Base-by-base conservation (phyloP, 2,797 vertebrate genomes). In the Micromesistius poutassou region DNA sequence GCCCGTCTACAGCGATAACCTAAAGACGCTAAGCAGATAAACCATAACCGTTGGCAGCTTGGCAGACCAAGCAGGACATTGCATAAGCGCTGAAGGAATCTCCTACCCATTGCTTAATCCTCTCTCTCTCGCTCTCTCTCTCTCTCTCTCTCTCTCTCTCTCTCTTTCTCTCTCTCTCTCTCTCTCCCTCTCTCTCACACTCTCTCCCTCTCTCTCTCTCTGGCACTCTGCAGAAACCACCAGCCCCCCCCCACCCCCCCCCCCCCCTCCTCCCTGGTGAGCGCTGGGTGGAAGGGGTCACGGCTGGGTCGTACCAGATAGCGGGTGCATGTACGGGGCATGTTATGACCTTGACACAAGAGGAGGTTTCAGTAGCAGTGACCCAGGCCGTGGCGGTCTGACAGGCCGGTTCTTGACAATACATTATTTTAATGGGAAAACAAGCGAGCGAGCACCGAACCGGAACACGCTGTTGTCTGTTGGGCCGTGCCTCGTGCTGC, bases 81-180 rank as follows among this genome's bases (percentile, higher is more conserved):
- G 68, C 42, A 50, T 30, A 73, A 80, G 28, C 70, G 36, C 78
- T 76, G 73, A 70, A 77, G 28, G 81, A 81, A 76, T 76, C 74
- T 78, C 66, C 72, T 74, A 33, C 68, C 78, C 78, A n/a, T 33
- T 10, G 13, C 42, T 50, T 83, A 77, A 83, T 78, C 76, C 70
- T 72, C 72, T 71, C 72, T 75, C 10, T 36, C 77, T 70, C 33
- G 19, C 35, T 75, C 79, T 68, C 50, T 30, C 76, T 73, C 9
- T 42, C 36, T 78, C 46, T 72, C 74, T 55, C 38, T 22, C 55
- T 66, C 22, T 25, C 55, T 66, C 55, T 66, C 22, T 66, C 55
- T 66, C 55, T 66, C 55, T 66, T 5, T 66, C 22, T 66, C 22
- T 66, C 55, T 25, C 55, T n/a, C 55, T 66, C 19, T 25, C 22